Percentiles rank a stretch among this genome's conserved stretches.
phyloP scores from a whole-genome alignment of 2,888 invertebrate species.

The Pristionchus mayeri region DNA sequence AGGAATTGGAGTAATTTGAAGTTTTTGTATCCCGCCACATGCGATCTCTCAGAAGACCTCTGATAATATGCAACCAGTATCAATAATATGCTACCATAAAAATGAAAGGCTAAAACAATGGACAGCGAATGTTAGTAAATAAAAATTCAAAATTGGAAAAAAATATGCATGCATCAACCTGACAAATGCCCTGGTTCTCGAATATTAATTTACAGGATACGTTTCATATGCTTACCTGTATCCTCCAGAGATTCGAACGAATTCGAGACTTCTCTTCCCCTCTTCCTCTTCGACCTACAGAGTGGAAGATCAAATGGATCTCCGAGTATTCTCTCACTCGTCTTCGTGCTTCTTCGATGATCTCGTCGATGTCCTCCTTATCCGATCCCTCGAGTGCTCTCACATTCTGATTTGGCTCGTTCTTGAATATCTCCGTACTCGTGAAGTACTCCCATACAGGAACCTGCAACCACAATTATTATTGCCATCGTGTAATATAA shows the following conservation, averaged over 20 bases:
- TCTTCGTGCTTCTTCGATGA: constrained; percentile 77
- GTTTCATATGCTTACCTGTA: constrained; percentile 56
- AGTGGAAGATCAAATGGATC: too few relatives aligned
- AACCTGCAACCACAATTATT: constrained; percentile 82
- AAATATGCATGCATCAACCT: too few relatives aligned
- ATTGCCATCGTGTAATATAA: neutral
- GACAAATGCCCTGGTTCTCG: neutral
- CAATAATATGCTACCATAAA: too few relatives aligned
- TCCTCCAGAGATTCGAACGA: constrained; percentile 68
- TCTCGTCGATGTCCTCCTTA: constrained; percentile 82
- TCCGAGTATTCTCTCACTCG: constrained; percentile 30
- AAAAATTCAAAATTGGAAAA: too few relatives aligned
- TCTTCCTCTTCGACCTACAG: constrained; percentile 58
- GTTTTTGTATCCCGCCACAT: too few relatives aligned
- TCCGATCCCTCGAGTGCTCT: constrained; percentile 79
- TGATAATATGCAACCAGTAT: too few relatives aligned
- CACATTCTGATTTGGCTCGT: constrained; percentile 86
- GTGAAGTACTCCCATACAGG: constrained; percentile 91
- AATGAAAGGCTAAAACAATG: too few relatives aligned
- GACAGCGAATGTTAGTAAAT: too few relatives aligned
- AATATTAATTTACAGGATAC: too few relatives aligned
- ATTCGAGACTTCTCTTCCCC: constrained; percentile 62
- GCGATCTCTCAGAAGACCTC: too few relatives aligned
- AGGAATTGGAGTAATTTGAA: too few relatives aligned
- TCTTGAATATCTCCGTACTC: constrained; percentile 86